Conservation (phyloP, 2,113 vertebrate genomes). For the Rattus norvegicus region DNA sequence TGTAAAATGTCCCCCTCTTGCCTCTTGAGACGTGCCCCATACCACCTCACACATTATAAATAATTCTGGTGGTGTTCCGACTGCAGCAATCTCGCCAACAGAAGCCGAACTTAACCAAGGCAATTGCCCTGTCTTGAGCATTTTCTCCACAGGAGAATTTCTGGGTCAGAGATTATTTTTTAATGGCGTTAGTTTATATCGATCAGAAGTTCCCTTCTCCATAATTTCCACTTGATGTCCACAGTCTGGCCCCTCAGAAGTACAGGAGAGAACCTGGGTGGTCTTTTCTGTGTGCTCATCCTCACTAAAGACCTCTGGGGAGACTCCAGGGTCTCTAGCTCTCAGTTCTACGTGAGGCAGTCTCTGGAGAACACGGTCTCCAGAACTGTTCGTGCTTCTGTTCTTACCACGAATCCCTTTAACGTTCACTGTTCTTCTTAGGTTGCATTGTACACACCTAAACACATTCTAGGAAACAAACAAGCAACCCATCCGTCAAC, state of each 20-base stretch:
- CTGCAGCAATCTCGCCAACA: background rate
- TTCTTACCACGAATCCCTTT: background rate
- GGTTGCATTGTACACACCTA: background rate
- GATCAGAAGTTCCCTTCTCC: background rate
- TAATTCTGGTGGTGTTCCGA: background rate
- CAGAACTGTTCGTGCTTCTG: background rate
- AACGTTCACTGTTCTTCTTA: background rate
- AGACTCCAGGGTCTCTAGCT: background rate
- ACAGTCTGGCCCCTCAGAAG: background rate
- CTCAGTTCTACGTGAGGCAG: too few species aligned
- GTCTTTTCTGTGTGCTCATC: background rate
- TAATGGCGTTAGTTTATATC: background rate
- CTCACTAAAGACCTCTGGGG: background rate
- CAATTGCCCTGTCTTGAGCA: background rate
- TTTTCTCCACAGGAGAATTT: conserved; percentile 1
- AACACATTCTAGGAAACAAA: background rate
- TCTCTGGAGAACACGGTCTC: background rate
- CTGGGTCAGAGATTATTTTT: background rate
- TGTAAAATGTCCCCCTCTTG: background rate
- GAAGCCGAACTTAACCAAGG: background rate
- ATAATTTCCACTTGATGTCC: background rate
- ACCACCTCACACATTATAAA: background rate
- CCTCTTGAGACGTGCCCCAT: background rate
- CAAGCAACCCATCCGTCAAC: too few species aligned
- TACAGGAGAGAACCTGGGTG: background rate